Evolutionary conservation across 2,888 invertebrate genomes (phyloP), one percentile per base, ranked within the genome.

Genomic region (Platycheirus rosarum): DNA sequence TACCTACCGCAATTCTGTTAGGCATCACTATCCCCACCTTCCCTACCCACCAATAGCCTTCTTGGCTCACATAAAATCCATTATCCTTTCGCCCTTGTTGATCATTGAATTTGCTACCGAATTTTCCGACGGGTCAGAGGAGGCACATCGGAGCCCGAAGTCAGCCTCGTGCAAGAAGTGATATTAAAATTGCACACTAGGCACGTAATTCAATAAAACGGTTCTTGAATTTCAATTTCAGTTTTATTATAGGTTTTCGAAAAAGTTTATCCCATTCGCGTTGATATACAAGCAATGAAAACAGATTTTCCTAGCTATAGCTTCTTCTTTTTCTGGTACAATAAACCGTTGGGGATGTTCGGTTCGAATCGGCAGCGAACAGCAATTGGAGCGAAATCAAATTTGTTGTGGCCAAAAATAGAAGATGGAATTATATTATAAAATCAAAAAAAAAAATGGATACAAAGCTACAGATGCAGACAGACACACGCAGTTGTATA

Each of bases 131-230:
- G 29, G 16, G 26, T 42, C 55, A n/a, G 14, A 37, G 14, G 32
- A 13, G 42, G 69, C 55, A 4, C 4, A 7, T 7, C 8, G 23
- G 37, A 9, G 13, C 1, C 18, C 18, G 49, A 32, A 66, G 53
- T 14, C 69, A 49, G 65, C 51, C 65, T 44, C 35, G 53, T 40
- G 42, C 26, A 48, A 48, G 71, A 63, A 57, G 68, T 71, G 71
- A 73, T 82, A 82, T 82, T 82, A 82, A 82, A 82, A 82, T 82
- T 77, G 76, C 68, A 77, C 82, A 82, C 82, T 82, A 82, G 82
- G 82, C 82, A 82, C 82, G 82, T 82, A 82, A 82, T 82, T 82
- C 82, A 82, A 82, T 82, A 77, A 82, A 82, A 82, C 82, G 82
- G 77, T 77, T 82, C 77, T 77, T 77, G 82, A 82, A 82, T 82